phyloP scores from a whole-genome alignment of 2,888 invertebrate genomes.

The Hybos culiciformis region DNA sequence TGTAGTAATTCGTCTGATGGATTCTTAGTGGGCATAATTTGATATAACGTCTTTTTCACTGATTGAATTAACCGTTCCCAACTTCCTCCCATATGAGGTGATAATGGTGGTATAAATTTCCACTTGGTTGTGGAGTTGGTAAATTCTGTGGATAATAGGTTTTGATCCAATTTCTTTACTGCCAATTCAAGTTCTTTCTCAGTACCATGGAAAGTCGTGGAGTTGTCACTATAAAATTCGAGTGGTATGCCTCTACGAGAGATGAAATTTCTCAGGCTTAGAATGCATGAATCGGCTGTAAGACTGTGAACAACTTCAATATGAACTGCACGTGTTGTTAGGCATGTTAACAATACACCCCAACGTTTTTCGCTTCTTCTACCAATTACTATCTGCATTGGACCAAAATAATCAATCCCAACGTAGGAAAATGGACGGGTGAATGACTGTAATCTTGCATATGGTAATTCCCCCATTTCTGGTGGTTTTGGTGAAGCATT shows the following conservation, averaged over 20 bases:
- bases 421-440: conserved; percentile 10
- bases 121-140: conserved; percentile 9
- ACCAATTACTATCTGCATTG: conserved; percentile 7
- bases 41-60: conserved; percentile 10
- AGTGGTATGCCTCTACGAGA: conserved; percentile 7
- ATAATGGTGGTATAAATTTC: conserved; percentile 16
- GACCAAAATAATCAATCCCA: conserved; percentile 11
- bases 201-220: conserved; percentile 13
- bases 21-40: conserved; percentile 10
- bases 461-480: conserved; percentile 9
- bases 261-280: conserved; percentile 10
- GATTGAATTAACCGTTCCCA: conserved; percentile 10
- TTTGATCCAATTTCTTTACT: not conserved
- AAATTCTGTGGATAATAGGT: conserved; percentile 3
- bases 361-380: conserved; percentile 10
- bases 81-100: conserved; percentile 15
- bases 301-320: conserved; percentile 18
- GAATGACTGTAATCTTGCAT: conserved; percentile 7
- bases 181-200: conserved; percentile 2
- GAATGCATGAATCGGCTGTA: conserved; percentile 10
- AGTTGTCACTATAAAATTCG: conserved; percentile 12
- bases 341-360: conserved; percentile 14
- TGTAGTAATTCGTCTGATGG: conserved; percentile 15
- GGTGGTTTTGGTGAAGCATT: conserved; percentile 8
- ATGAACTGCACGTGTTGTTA: conserved; percentile 12